Evolutionary conservation across 1,140 invertebrate genomes (phyloP), one percentile per base, ranked within the genome.

Genomic region (Megathymus violae): DNA sequence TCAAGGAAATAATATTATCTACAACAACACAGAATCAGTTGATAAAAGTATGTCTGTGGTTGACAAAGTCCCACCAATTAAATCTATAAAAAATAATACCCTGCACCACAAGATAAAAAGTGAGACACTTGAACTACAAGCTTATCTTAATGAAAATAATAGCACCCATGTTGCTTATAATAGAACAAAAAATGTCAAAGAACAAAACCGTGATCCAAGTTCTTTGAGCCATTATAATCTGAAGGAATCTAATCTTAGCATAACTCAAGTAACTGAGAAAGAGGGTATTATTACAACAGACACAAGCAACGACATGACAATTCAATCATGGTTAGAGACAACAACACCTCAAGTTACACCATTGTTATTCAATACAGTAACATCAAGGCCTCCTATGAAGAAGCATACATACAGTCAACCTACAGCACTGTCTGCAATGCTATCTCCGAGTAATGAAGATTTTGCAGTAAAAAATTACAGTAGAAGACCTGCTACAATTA

Each of bases 201-300:
- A 88, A 66, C 76, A 88, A 58, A 88, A 80, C 15, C 77, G 40
- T 63, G 79, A 84, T 62, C 84, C 81, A 25, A 79, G 69, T 15
- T 78, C 79, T 40, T 31, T 86, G 25, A 86, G 71, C 22, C 87
- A 88, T 67, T 89, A 89, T 54, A 86, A 89, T 67, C 67, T 88
- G 11, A 86, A 88, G 76, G 88, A 91, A 61, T 82, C 84, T 15
- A 91, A 89, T 65, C 51, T 88, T 36, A 88, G 84, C 41, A 78
- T 91, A 48, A 80, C 78, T 19, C 74, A 88, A 70, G 78, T 85
- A 34, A 88, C 85, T 43, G 88, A 91, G 65, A 89, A 86, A 62
- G 86, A 89, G 47, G 78, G 68, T 25, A 78, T 88, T n/a, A 91
- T 88, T 50, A 91, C 87, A 54, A 91, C 88, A 62, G 88, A 91